A percentile compares a stretch with the other conserved stretches of the same genome.
phyloP scores from a whole-genome alignment of 2,113 vertebrate species.

The Oncorhynchus masou region DNA sequence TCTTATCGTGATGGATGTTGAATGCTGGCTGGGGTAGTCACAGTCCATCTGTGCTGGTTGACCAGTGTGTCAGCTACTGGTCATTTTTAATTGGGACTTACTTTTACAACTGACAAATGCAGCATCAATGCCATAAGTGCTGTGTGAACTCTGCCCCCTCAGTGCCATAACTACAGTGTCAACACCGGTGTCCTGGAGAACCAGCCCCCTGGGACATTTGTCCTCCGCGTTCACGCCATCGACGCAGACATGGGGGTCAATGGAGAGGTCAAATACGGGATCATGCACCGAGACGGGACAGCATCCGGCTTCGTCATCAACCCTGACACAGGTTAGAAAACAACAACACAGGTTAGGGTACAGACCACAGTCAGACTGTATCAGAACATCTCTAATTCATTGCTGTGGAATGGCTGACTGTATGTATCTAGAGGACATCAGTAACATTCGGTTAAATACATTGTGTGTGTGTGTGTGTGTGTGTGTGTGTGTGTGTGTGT shows the following conservation, averaged over 20 bases:
- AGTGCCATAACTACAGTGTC: conserved; percentile 85
- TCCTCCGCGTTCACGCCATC: conserved; percentile 78
- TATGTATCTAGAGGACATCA: background rate
- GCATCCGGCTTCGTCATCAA: conserved; percentile 80
- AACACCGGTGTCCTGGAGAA: conserved; percentile 83
- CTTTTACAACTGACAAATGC: background rate
- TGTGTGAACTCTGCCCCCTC: conserved; percentile 35
- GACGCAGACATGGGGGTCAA: conserved; percentile 85
- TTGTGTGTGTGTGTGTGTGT: too few species aligned
- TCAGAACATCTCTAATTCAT: too few species aligned
- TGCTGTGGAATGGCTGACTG: background rate
- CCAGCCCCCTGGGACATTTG: conserved; percentile 77
- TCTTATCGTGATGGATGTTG: background rate
- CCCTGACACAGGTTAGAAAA: conserved; percentile 74
- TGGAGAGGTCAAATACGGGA: conserved; percentile 84
- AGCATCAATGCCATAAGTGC: background rate
- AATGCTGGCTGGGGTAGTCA: background rate
- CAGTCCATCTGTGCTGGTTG: background rate
- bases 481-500: background rate
- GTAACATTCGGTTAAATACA: background rate
- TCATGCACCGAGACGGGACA: conserved; percentile 82
- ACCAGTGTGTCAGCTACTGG: background rate
- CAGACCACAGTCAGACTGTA: too few species aligned
- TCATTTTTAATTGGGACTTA: background rate
- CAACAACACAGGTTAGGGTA: too few species aligned